These are phyloP conservation scores for Ryuthela nishihirai DNA, from an alignment of 2,888 invertebrate genomes.

Conservation along the genomic window DNA sequence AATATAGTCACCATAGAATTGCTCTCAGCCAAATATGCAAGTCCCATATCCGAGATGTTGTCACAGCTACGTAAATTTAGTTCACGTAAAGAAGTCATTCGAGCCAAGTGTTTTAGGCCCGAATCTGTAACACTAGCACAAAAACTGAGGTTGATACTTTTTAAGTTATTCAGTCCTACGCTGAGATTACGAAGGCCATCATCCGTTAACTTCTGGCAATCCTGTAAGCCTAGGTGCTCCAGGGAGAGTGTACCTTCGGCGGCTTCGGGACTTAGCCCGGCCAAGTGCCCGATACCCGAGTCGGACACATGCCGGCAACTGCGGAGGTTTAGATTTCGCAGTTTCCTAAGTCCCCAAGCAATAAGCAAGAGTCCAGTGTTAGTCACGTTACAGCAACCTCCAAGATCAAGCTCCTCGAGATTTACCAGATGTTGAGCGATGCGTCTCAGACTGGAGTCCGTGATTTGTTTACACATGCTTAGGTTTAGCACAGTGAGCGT, in stretches of 20 bases:
- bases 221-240: constrained; percentile 83
- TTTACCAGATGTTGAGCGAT: constrained; percentile 60
- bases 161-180: constrained; percentile 70
- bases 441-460: constrained; percentile 79
- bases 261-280: constrained; percentile 41
- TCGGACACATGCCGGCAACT: constrained; percentile 93
- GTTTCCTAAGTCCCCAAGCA: constrained; percentile 79
- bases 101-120: constrained; percentile 80
- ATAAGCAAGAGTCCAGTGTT: constrained; percentile 81
- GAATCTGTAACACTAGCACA: constrained; percentile 92
- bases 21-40: constrained; percentile 87
- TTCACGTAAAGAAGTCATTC: constrained; percentile 76
- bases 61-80: constrained; percentile 88
- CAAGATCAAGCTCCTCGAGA: constrained; percentile 79
- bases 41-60: constrained; percentile 86
- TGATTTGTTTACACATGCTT: constrained; percentile 90
- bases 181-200: constrained; percentile 82
- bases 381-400: constrained; percentile 87
- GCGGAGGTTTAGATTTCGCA: constrained; percentile 78
- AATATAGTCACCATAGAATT: constrained; percentile 68
- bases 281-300: constrained; percentile 80
- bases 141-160: constrained; percentile 86
- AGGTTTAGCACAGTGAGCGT: constrained; percentile 72
- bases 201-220: constrained; percentile 90
- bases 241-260: constrained; percentile 60